These are phyloP conservation scores for Drosophila algonquin DNA, from an alignment of 2,888 invertebrate species.

Conservation along the genomic window DNA sequence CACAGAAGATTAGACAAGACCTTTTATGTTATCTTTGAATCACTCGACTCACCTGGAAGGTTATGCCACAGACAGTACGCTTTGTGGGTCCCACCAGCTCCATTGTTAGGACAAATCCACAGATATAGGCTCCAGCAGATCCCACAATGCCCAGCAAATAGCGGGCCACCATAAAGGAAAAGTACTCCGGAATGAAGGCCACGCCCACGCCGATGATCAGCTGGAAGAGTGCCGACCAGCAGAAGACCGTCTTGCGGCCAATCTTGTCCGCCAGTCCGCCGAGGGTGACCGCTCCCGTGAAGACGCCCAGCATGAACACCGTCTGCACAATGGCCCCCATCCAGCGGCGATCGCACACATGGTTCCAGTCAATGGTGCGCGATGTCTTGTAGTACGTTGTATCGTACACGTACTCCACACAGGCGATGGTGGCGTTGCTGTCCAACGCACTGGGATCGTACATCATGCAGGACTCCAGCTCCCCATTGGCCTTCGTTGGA, in stretches of 20 bases:
- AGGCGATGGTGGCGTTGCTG: conserved; percentile 83
- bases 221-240: conserved; percentile 90
- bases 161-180: conserved; percentile 88
- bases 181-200: conserved; percentile 91
- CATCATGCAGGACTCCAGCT: conserved; percentile 87
- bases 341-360: conserved; percentile 92
- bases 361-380: conserved; percentile 91
- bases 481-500: conserved; percentile 86
- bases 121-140: conserved; percentile 88
- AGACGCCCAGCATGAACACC: conserved; percentile 90
- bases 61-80: conserved; percentile 91
- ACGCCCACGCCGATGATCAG: conserved; percentile 89
- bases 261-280: conserved; percentile 92
- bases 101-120: conserved; percentile 88
- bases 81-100: conserved; percentile 92
- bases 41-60: conserved; percentile 84
- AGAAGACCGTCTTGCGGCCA: conserved; percentile 91
- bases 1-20: background rate
- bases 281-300: conserved; percentile 90
- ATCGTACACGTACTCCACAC: conserved; percentile 89
- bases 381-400: conserved; percentile 89
- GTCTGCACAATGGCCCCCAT: conserved; percentile 92
- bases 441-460: conserved; percentile 68
- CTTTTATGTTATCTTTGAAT: background rate
- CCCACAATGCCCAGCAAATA: conserved; percentile 92